A percentile compares a stretch with the other conserved stretches of the same genome.
phyloP scores from a whole-genome alignment of 2,888 invertebrate species.

The Cremastinae sp. region DNA sequence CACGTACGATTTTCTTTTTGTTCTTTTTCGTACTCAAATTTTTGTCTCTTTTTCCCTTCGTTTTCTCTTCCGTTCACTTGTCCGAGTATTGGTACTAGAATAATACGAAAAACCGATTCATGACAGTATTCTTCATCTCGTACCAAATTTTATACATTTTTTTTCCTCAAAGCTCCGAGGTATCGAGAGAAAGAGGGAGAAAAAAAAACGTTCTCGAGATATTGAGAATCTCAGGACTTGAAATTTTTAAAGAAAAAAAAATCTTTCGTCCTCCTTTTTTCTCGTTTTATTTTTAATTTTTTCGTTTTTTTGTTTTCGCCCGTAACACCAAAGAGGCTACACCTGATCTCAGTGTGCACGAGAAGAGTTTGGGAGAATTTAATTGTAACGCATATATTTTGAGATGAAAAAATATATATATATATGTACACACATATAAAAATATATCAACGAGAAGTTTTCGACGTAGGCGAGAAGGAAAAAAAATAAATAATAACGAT shows the following conservation, averaged over 20 bases:
- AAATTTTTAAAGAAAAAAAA: not conserved
- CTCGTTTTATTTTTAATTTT: not conserved
- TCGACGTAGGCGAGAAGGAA: slow-evolving; percentile 1
- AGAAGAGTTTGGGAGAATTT: slow-evolving; percentile 51
- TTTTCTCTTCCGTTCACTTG: slow-evolving; percentile 23
- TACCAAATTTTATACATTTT: slow-evolving; percentile 54
- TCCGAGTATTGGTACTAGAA: slow-evolving; percentile 48
- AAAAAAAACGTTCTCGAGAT: not conserved
- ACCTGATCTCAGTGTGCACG: slow-evolving; percentile 66
- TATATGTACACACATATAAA: slow-evolving; percentile 9
- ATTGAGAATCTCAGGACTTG: too few species aligned
- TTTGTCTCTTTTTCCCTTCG: slow-evolving; percentile 24
- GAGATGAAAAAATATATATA: slow-evolving; percentile 18
- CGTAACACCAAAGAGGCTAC: slow-evolving; percentile 66
- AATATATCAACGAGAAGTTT: not conserved
- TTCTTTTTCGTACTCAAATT: slow-evolving; percentile 27
- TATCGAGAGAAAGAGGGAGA: not conserved
- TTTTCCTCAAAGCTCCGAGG: slow-evolving; percentile 18
- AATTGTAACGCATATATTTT: slow-evolving; percentile 36
- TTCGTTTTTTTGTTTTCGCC: slow-evolving; percentile 22
- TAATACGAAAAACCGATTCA: slow-evolving; percentile 55
- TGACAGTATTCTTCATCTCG: slow-evolving; percentile 64
- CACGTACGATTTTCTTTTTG: slow-evolving; percentile 13
- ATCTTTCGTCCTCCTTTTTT: not conserved
- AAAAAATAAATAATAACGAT: not conserved